Evolutionary conservation across 2,888 invertebrate species (phyloP).

Genomic region (Amiota communis): DNA sequence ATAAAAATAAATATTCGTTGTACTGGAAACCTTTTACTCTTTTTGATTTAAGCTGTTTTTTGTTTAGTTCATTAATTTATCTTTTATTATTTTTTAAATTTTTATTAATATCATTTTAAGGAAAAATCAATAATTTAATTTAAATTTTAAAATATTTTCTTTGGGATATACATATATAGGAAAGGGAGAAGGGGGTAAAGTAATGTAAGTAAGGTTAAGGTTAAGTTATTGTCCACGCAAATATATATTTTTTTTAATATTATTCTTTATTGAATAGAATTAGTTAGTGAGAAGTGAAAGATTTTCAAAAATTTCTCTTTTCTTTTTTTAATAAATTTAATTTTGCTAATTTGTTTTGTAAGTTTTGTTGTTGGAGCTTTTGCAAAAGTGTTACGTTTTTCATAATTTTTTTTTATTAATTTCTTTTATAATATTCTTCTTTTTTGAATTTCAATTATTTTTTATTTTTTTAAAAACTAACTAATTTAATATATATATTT

Average conservation of each 20-base stretch:
- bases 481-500: slow-evolving; percentile 21
- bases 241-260: slow-evolving; percentile 52
- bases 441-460: slow-evolving; percentile 36
- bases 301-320: slow-evolving; percentile 35
- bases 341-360: slow-evolving; percentile 52
- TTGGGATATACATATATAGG: too few relatives aligned
- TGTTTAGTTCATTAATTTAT: slow-evolving; percentile 17
- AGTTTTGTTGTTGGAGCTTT: too few relatives aligned
- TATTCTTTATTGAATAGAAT: slow-evolving; percentile 36
- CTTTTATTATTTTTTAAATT: slow-evolving; percentile 28
- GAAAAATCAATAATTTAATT: too few relatives aligned
- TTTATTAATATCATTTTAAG: too few relatives aligned
- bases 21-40: slow-evolving; percentile 58
- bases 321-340: slow-evolving; percentile 48
- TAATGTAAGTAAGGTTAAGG: too few relatives aligned
- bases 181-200: too few relatives aligned
- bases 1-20: slow-evolving; percentile 60
- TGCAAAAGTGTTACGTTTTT: slow-evolving; percentile 35
- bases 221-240: slow-evolving; percentile 66
- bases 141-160: too few relatives aligned
- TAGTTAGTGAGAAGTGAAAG: neutral
- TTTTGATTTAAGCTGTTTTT: slow-evolving; percentile 27
- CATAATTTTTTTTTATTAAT: slow-evolving; percentile 37
- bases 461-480: slow-evolving; percentile 34
- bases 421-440: slow-evolving; percentile 26